Conservation (phyloP, 2,113 vertebrate species). For the Sebastes fasciatus region DNA sequence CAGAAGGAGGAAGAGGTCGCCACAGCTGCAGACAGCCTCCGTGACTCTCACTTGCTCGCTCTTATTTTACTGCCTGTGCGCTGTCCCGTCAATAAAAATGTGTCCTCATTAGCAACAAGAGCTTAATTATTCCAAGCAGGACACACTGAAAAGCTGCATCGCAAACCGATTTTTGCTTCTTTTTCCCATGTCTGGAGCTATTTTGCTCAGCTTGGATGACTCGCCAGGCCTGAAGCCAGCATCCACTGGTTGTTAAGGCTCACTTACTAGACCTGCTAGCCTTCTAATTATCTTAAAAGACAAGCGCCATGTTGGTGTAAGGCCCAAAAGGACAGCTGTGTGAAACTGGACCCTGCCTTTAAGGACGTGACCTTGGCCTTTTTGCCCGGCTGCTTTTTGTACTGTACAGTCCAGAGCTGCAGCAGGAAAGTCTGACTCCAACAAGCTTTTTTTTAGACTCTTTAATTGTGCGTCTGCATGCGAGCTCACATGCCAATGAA, state of each 20-base stretch:
- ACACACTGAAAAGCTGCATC: neutral
- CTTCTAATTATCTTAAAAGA: conserved; percentile 63
- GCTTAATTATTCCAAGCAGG: neutral
- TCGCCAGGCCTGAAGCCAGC: conserved; percentile 17
- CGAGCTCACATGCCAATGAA: neutral
- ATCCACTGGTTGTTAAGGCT: conserved; percentile 40
- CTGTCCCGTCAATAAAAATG: neutral
- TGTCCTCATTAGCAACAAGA: conserved; percentile 4
- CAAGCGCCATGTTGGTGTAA: conserved; percentile 13
- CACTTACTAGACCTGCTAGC: conserved; percentile 13
- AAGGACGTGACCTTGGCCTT: conserved; percentile 33
- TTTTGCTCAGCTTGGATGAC: conserved; percentile 14
- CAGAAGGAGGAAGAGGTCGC: conserved; percentile 28
- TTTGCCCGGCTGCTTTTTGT: conserved; percentile 15
- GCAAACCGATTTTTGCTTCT: neutral
- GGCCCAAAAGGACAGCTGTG: conserved; percentile 43
- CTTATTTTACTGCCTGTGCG: neutral
- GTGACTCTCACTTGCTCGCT: neutral
- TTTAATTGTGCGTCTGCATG: conserved; percentile 27
- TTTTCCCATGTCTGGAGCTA: conserved; percentile 21
- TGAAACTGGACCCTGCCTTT: conserved; percentile 49
- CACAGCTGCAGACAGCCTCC: conserved; percentile 5
- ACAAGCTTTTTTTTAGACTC: neutral
- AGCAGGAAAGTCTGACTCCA: conserved; percentile 37
- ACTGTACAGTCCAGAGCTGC: neutral